Percentiles rank a stretch among this genome's conserved stretches.
phyloP scores from a whole-genome alignment of 1,140 invertebrate genomes.

The Anoplophora glabripennis region DNA sequence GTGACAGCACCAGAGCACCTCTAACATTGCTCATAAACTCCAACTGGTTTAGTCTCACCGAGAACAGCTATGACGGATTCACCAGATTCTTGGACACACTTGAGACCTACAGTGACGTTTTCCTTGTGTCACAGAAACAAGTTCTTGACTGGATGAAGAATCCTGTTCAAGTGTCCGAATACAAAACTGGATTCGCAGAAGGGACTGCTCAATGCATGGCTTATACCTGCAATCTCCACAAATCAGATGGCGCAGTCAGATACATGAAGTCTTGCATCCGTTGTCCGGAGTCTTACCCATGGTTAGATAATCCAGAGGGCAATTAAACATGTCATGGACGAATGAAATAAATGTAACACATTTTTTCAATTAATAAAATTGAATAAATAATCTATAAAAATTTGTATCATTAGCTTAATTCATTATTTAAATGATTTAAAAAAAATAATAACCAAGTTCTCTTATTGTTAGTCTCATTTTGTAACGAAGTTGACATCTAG shows the following conservation, averaged over 20 bases:
- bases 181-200: constrained; percentile 16
- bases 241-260: constrained; percentile 42
- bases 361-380: too few relatives aligned
- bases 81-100: constrained; percentile 29
- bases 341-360: neutral
- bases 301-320: constrained; percentile 51
- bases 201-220: constrained; percentile 37
- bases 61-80: constrained; percentile 27
- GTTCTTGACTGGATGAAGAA: constrained; percentile 38
- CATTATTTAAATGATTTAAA: too few relatives aligned
- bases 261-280: constrained; percentile 50
- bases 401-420: too few relatives aligned
- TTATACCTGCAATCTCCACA: constrained; percentile 42
- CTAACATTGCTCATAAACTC: constrained; percentile 32
- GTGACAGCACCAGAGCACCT: constrained; percentile 27
- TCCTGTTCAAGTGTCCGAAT: constrained; percentile 25
- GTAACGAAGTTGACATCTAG: too few relatives aligned
- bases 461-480: too few relatives aligned
- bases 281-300: constrained; percentile 50
- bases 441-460: too few relatives aligned
- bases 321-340: constrained; percentile 8
- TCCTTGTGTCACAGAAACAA: constrained; percentile 32
- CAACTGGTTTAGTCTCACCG: constrained; percentile 24
- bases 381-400: too few relatives aligned
- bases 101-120: constrained; percentile 24